Percentiles rank a stretch among this genome's conserved stretches.
phyloP scores from a whole-genome alignment of 1,140 invertebrate genomes.

The Lethrus apterus region DNA sequence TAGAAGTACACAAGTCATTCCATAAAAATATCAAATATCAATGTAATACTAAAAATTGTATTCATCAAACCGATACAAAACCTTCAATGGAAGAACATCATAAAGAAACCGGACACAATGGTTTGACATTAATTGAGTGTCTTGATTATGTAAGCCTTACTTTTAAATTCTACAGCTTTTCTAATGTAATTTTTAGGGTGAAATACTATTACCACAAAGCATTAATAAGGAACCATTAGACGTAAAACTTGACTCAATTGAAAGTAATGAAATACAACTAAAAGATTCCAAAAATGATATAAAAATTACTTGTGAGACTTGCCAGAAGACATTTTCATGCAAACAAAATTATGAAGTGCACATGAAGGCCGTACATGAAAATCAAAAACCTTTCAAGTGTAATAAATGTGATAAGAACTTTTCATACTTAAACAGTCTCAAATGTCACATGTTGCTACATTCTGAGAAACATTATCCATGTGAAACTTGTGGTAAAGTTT shows the following conservation, averaged over 20 bases:
- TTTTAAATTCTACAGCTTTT: neutral
- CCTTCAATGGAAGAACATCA: conserved; percentile 48
- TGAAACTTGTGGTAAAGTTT: conserved; percentile 60
- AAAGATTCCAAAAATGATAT: conserved; percentile 12
- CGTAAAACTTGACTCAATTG: no score
- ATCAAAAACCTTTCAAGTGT: conserved; percentile 49
- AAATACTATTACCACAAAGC: conserved; percentile 16
- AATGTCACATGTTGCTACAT: conserved; percentile 49
- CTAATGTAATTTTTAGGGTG: conserved; percentile 17
- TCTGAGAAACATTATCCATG: conserved; percentile 47
- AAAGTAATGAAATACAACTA: neutral
- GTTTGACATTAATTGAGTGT: conserved; percentile 39
- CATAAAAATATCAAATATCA: conserved; percentile 46
- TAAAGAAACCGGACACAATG: conserved; percentile 43
- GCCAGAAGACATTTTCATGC: conserved; percentile 49
- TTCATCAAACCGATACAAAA: conserved; percentile 42
- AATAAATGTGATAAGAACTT: conserved; percentile 50
- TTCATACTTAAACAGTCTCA: conserved; percentile 49
- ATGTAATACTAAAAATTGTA: conserved; percentile 43
- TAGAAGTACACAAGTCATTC: conserved; percentile 33
- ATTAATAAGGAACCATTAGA: neutral
- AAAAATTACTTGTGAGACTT: conserved; percentile 45
- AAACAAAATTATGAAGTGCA: conserved; percentile 52
- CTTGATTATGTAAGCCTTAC: conserved; percentile 27
- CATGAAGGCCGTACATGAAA: conserved; percentile 48